These are phyloP conservation scores for Nephrotoma guestfalica DNA, from an alignment of 2,888 invertebrate genomes.

Conservation along the genomic window DNA sequence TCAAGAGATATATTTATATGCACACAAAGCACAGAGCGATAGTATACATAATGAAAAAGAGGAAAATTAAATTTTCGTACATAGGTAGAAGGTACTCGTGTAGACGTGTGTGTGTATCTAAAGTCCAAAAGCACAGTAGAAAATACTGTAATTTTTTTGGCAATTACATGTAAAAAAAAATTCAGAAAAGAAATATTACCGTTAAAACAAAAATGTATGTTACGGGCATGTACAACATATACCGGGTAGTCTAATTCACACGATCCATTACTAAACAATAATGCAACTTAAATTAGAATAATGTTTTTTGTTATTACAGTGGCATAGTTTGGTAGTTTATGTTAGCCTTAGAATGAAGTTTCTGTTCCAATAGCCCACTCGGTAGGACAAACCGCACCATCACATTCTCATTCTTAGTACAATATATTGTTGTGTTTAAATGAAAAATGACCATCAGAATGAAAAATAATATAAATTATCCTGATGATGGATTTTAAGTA, in stretches of 20 bases:
- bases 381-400: neutral
- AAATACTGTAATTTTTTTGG: neutral
- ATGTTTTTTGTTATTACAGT: too few relatives aligned
- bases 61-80: neutral
- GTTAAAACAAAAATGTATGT: neutral
- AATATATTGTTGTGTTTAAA: neutral
- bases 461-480: neutral
- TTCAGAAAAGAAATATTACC: neutral
- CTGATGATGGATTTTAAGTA: neutral
- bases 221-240: too few relatives aligned
- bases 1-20: neutral
- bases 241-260: too few relatives aligned
- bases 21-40: neutral
- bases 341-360: too few relatives aligned
- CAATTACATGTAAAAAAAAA: neutral
- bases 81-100: neutral
- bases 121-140: neutral
- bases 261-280: too few relatives aligned
- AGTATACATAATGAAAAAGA: neutral
- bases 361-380: too few relatives aligned
- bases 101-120: neutral
- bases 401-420: neutral
- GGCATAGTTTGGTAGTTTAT: too few relatives aligned
- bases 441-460: neutral
- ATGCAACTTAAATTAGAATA: too few relatives aligned